A percentile compares a stretch with the other conserved stretches of the same genome.
Conservation (phyloP, 1,140 invertebrate species). For the Frieseomelitta varia region DNA sequence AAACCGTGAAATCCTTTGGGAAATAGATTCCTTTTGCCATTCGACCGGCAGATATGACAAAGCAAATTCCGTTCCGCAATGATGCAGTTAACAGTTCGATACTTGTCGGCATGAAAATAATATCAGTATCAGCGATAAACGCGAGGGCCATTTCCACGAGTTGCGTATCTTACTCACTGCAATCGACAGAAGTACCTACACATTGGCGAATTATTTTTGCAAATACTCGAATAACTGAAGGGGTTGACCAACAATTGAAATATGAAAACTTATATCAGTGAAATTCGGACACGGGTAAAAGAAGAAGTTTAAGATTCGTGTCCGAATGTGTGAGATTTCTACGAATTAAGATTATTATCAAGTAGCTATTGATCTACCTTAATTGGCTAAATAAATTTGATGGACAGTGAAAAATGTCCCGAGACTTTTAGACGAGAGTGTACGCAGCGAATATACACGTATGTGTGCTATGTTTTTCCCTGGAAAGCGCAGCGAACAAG, state of each 20-base stretch:
- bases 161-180: neutral
- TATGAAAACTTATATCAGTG: too few species aligned
- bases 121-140: neutral
- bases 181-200: neutral
- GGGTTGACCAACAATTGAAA: too few species aligned
- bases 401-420: too few species aligned
- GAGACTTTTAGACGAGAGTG: too few species aligned
- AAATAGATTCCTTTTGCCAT: neutral
- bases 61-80: neutral
- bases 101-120: neutral
- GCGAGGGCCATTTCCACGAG: neutral
- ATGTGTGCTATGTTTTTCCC: neutral
- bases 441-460: too few species aligned
- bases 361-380: too few species aligned
- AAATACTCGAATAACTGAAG: too few species aligned
- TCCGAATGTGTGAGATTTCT: too few species aligned
- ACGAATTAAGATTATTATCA: too few species aligned
- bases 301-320: too few species aligned
- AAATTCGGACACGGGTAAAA: too few species aligned
- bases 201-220: neutral
- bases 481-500: neutral
- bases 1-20: neutral
- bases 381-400: too few species aligned
- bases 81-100: neutral
- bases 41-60: neutral